Evolutionary conservation across 2,797 vertebrate species (phyloP).

Genomic region (Tapirus indicus): DNA sequence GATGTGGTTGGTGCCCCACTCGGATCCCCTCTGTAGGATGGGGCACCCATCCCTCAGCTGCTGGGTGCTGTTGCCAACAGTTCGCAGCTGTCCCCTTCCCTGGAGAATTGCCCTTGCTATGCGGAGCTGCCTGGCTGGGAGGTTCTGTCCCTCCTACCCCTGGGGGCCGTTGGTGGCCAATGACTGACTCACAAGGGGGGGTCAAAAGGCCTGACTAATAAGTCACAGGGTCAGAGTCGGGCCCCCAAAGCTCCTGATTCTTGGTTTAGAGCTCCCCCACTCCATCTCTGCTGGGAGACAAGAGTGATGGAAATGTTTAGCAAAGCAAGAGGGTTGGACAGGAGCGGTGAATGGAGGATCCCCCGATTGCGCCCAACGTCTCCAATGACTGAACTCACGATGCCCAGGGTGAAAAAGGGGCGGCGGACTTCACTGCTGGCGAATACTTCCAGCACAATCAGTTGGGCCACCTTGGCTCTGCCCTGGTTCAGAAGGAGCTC

Average conservation of each 20-base stretch:
- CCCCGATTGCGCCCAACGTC: background rate
- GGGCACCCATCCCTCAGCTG: background rate
- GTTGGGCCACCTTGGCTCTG: slow-evolving; percentile 49
- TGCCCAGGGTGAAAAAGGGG: slow-evolving; percentile 81
- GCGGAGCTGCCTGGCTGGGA: background rate
- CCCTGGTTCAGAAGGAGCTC: slow-evolving; percentile 6
- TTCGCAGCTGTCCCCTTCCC: background rate
- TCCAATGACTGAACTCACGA: slow-evolving; percentile 69
- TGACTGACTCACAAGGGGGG: background rate
- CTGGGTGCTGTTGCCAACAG: background rate
- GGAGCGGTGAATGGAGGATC: background rate
- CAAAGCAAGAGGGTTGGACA: background rate
- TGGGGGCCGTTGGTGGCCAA: background rate
- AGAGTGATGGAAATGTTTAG: background rate
- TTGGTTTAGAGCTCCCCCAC: background rate
- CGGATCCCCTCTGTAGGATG: background rate
- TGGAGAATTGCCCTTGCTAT: background rate
- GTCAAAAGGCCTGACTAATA: background rate
- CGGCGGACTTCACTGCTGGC: background rate
- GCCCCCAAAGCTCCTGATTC: background rate
- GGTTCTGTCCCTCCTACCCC: background rate
- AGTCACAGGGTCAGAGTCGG: background rate
- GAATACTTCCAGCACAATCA: slow-evolving; percentile 68
- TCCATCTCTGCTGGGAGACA: no score
- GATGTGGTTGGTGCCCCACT: no score